A percentile compares a stretch with the other conserved stretches of the same genome.
Conservation (phyloP, 2,113 vertebrate genomes). For the Equus quagga region DNA sequence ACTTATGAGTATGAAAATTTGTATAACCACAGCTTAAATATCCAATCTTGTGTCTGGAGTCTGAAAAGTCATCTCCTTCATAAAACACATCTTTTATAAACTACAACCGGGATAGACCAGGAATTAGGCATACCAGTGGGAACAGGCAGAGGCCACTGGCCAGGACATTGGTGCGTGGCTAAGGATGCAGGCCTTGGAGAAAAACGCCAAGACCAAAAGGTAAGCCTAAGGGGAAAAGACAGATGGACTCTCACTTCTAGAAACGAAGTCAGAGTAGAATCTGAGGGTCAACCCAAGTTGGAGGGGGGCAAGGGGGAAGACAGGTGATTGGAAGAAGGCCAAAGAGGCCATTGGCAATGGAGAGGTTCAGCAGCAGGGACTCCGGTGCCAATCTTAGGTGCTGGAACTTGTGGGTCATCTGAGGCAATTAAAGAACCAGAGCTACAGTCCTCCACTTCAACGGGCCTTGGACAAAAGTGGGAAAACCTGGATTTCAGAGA, state of each 20-base stretch:
- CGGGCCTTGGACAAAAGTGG: not conserved
- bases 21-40: not conserved
- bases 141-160: not conserved
- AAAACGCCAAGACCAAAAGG: not conserved
- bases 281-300: not conserved
- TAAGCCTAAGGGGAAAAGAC: not conserved
- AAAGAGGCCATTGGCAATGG: not conserved
- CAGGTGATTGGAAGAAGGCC: not conserved
- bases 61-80: not conserved
- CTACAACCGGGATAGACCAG: not conserved
- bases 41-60: not conserved
- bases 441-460: rapidly evolving
- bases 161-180: not conserved
- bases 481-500: not conserved
- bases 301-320: not conserved
- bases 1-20: not conserved
- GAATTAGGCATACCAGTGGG: not conserved
- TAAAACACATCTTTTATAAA: not conserved
- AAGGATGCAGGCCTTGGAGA: not conserved
- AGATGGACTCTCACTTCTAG: not conserved
- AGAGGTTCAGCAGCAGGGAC: not conserved
- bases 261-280: not conserved
- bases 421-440: not conserved
- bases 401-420: not conserved
- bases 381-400: not conserved